Evolutionary conservation across 1,140 invertebrate genomes (phyloP).

Genomic region (Listronotus oregonensis): DNA sequence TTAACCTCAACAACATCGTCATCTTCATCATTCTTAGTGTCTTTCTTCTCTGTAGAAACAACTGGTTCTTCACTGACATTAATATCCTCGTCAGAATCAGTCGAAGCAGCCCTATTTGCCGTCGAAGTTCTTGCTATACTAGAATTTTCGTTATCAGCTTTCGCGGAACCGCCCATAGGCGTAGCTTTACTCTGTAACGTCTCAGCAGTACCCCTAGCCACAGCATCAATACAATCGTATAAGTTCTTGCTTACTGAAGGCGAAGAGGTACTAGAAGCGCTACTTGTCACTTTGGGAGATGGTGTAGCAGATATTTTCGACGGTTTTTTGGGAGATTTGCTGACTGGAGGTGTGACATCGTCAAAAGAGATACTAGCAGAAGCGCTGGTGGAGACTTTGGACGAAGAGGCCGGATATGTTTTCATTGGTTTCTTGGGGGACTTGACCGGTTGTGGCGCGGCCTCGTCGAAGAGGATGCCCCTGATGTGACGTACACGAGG

Average conservation of each 20-base stretch:
- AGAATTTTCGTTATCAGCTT: not conserved
- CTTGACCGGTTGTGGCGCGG: conserved; percentile 45
- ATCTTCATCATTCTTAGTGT: too few species aligned
- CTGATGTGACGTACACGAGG: conserved; percentile 64
- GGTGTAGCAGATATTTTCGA: not conserved
- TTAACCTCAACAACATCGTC: not conserved
- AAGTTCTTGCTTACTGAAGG: conserved; percentile 20
- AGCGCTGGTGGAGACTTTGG: not conserved
- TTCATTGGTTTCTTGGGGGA: conserved; percentile 42
- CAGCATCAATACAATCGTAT: conserved; percentile 32
- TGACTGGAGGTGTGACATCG: too few species aligned
- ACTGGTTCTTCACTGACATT: too few species aligned
- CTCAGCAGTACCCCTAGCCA: conserved; percentile 14
- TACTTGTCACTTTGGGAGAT: not conserved
- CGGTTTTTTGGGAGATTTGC: not conserved
- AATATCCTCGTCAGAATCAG: not conserved
- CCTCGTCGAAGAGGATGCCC: conserved; percentile 63
- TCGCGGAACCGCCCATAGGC: not conserved
- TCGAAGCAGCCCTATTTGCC: not conserved
- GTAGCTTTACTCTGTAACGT: not conserved
- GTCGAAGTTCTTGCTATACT: too few species aligned
- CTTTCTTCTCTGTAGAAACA: too few species aligned
- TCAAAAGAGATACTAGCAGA: too few species aligned
- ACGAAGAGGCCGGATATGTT: conserved; percentile 14
- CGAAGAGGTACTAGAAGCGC: not conserved